A percentile compares a stretch with the other conserved stretches of the same genome.
Evolutionary conservation across 2,888 invertebrate species (phyloP).

Genomic region (Sinotaia quadrata): DNA sequence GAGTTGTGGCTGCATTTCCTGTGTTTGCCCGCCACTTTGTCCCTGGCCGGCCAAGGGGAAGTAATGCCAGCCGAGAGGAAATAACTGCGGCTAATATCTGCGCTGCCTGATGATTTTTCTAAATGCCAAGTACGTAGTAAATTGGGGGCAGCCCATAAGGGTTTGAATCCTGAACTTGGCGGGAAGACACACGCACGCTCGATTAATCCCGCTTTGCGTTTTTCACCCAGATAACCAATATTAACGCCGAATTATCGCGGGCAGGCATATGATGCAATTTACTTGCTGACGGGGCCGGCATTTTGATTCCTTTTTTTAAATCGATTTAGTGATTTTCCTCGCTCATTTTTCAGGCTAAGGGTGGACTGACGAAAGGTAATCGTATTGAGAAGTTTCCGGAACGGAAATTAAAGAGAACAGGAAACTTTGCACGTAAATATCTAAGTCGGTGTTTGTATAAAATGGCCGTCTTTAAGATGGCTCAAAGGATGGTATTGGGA

Average conservation of each 20-base stretch:
- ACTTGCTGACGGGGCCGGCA: constrained; percentile 21
- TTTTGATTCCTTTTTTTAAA: constrained; percentile 31
- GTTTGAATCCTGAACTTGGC: constrained; percentile 13
- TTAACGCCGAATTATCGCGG: constrained; percentile 30
- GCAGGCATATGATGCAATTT: constrained; percentile 38
- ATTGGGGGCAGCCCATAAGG: constrained; percentile 25
- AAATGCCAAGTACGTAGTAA: constrained; percentile 24
- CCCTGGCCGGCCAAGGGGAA: constrained; percentile 28
- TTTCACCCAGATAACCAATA: constrained; percentile 39
- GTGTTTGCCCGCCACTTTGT: constrained; percentile 29
- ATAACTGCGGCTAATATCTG: constrained; percentile 27
- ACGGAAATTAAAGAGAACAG: constrained; percentile 24
- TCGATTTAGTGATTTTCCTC: constrained; percentile 37
- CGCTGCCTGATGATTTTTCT: constrained; percentile 18
- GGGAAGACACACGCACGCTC: constrained; percentile 13
- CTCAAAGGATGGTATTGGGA: too few species aligned
- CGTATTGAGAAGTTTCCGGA: constrained; percentile 22
- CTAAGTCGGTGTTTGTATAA: too few species aligned
- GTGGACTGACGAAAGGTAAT: constrained; percentile 27
- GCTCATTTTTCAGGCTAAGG: constrained; percentile 30
- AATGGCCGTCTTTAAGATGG: too few species aligned
- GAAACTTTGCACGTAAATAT: constrained; percentile 26
- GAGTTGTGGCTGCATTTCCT: constrained; percentile 15
- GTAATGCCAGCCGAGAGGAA: constrained; percentile 29
- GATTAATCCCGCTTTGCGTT: constrained; percentile 33